Evolutionary conservation across 2,113 vertebrate species (phyloP), one percentile per base, ranked within the genome.

Genomic region (Excalfactoria chinensis): DNA sequence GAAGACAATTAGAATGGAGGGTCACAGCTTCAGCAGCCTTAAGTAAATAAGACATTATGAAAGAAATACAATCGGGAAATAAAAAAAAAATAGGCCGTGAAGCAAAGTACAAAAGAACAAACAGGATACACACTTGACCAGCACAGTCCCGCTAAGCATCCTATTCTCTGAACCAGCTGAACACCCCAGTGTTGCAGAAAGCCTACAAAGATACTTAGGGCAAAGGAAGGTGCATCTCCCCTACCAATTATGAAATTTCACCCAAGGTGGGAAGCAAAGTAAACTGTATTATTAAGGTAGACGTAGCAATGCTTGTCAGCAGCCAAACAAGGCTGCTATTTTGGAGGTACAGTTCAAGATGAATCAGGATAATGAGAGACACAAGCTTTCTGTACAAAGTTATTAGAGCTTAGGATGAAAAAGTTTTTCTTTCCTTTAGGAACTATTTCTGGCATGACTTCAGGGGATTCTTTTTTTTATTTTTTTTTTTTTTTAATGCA

Each of bases 381-480:
- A 16, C 2, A 0, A 59, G 17, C 49, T 35, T 84, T 25, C 66
- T 49, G 5, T 32, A 59, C 8, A n/a, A 48, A 74, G 13, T 30
- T 40, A 19, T 35, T 34, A 64, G 15, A 86, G 87, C 5, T 86
- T 72, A 0, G 1, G 49, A 86, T 46, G 8, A 21, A 62, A 34
- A 88, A 62, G 28, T 55, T 82, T 53, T 71, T 44, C 44, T 76
- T 88, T 85, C 11, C 28, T 88, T 93, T 55, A 88, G 84, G 28
- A 88, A 79, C 77, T 70, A 88, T 72, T 78, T 93, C 28, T 44
- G 48, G 53, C 44, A 66, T 92, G 89, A 90, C 78, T 86, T 93
- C 55, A 80, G 10, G 49, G 60, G 63, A 90, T 89, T 95, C 79
- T 67, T 88, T 93, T 93, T 87, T 69, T 69, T 94, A n/a, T n/a